Evolutionary conservation across 2,888 invertebrate genomes (phyloP), one percentile per base, ranked within the genome.

Genomic region (Tipula helvola): DNA sequence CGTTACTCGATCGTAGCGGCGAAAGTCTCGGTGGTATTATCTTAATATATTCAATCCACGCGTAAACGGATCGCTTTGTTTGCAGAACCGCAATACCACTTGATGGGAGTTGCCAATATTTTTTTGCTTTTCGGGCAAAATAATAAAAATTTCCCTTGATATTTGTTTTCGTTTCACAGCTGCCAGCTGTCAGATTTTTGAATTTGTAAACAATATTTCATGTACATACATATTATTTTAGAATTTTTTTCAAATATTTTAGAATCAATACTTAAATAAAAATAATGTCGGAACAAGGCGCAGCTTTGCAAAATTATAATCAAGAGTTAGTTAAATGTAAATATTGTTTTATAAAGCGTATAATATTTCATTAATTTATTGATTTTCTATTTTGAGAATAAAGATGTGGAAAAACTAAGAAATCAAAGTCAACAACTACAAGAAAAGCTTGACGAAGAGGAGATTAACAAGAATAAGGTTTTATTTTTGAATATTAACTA

Each of bases 321-420:
- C 86, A 86, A 52, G 86, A 86, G 5, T 36, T 86, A 52, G 52
- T 86, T 28, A 86, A 86, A 86, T 86, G 86, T 86, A 86, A 71
- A 28, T 10, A 71, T 18, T 57, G 5, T 5, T 28, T 3, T 18
- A 71, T 13, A 18, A 10, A 28, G 4, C 28, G 7, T 28, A 71
- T 28, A 28, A 28, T 2, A 28, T 28, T 28, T 28, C 28, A 28
- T 28, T 28, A 28, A 28, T 28, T 28, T 28, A 28, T 28, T 28
- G 1, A 28, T 28, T 28, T 28, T 28, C 28, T 28, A 28, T 28
- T 28, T 28, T 2, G 28, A 28, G 36, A 41, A 2, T 85, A 85
- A 8, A 83, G 85, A 42, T 85, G 42, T 85, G 12, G 85, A 85
- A 42, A 18, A 85, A 18, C 42, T 85, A 4, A 5, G 42, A 42